These are phyloP conservation scores for Nothocercus nigrocapillus DNA, from an alignment of 2,113 vertebrate genomes.

Conservation along the genomic window DNA sequence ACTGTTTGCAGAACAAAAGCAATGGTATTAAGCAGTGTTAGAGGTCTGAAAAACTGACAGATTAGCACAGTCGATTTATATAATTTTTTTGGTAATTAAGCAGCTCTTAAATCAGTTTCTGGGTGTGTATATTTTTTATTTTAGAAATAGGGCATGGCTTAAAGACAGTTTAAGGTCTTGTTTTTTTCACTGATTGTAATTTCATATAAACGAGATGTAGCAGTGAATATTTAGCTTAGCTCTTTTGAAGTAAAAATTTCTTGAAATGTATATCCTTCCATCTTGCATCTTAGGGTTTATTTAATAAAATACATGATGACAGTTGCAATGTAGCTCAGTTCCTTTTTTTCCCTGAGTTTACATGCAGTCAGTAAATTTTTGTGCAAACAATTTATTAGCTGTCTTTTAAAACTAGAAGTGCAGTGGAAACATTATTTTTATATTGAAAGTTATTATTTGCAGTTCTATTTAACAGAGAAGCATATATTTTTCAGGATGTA, in stretches of 20 bases:
- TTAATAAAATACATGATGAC: background rate
- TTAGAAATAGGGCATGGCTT: background rate
- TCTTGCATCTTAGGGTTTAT: fast-evolving
- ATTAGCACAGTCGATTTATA: background rate
- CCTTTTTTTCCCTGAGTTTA: background rate
- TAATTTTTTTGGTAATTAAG: background rate
- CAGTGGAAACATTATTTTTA: background rate
- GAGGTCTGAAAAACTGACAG: background rate
- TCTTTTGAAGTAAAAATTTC: background rate
- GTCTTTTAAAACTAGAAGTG: background rate
- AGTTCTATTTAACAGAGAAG: background rate
- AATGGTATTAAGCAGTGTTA: background rate
- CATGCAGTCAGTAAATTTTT: background rate
- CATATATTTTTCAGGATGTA: background rate
- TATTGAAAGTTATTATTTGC: background rate
- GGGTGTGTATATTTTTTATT: too few species aligned
- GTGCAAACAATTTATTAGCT: background rate
- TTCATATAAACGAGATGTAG: background rate
- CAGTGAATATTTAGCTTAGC: background rate
- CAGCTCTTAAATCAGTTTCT: background rate
- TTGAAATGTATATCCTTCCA: background rate
- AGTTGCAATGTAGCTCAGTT: background rate
- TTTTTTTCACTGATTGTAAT: background rate
- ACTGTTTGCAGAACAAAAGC: background rate
- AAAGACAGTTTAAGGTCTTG: background rate